Base-by-base conservation (phyloP, 2,797 vertebrate species). In the Myioborus melanocephalus region DNA sequence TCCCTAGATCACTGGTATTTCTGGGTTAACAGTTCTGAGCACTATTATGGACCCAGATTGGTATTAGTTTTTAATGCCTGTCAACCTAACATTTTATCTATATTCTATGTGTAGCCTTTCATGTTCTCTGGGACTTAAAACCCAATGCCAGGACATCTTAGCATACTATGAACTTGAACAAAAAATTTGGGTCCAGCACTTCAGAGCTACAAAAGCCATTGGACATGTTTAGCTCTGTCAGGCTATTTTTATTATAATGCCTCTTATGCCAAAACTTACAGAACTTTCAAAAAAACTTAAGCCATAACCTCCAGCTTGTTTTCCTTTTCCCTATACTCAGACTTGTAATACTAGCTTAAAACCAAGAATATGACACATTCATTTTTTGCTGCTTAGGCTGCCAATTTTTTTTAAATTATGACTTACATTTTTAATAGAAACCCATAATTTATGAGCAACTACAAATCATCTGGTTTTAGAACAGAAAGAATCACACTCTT, bases 401-500 rank as follows among this genome's bases (percentile, higher is more conserved):
- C 86, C 95, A 89, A 66, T 90, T 90, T 63, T 90, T 53, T 64
- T 76, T 0, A 0, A 89, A 86, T 90, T 88, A 91, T 2, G 46
- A 96, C 87, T 93, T 94, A 93, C 39, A 85, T 95, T 93, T 95
- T 94, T 95, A 96, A 96, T 91, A 90, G 94, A 96, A 97, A 96
- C 94, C 93, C n/a, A 3, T 95, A 92, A 96, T 96, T 96, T 95
- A 95, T 91, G 65, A 94, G 88, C 82, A 96, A 89, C 90, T 95
- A 90, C 83, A 95, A 96, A 93, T 92, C 80, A 86, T 69, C 68
- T 89, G 41, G 47, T 71, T 96, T 95, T 83, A 91, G 90, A 97
- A 93, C 46, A 92, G 83, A 92, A 90, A 91, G 59, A 96, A 87
- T 93, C 90, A 95, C 78, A 84, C 85, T 83, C 63, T 84, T 93